Evolutionary conservation across 2,113 vertebrate species (phyloP).

Genomic region (Pionites leucogaster): DNA sequence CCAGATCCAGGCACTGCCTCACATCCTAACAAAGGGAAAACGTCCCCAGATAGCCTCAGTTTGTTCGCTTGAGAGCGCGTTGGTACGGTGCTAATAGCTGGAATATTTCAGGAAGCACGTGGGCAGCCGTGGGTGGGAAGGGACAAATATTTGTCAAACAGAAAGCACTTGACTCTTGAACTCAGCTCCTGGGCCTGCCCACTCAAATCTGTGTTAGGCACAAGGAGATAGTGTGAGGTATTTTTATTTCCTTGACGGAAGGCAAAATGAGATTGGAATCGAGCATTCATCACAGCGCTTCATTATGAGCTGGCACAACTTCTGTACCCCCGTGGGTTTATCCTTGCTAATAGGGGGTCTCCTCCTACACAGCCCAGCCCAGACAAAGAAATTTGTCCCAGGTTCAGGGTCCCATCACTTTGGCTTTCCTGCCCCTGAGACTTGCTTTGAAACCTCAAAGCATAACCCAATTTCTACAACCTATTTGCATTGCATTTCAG

Average conservation of each 20-base stretch:
- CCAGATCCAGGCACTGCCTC: accelerated
- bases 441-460: not conserved
- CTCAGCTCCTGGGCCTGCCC: constrained; percentile 18
- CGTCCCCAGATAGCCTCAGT: accelerated
- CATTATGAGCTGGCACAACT: not conserved
- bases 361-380: not conserved
- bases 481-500: accelerated
- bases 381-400: not conserved
- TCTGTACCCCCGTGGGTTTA: not conserved
- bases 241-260: not conserved
- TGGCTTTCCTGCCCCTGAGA: not conserved
- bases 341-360: not conserved
- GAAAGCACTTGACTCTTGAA: constrained; percentile 21
- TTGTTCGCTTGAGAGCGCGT: accelerated
- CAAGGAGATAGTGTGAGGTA: not conserved
- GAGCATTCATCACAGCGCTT: not conserved
- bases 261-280: not conserved
- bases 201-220: not conserved
- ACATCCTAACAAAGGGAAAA: not conserved
- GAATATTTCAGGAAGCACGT: not conserved
- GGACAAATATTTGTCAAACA: constrained; percentile 58
- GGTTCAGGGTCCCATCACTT: not conserved
- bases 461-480: not conserved
- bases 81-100: not conserved
- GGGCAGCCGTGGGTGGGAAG: constrained; percentile 31